Conservation (phyloP, 1,140 invertebrate species). For the Lepidurus couesii region DNA sequence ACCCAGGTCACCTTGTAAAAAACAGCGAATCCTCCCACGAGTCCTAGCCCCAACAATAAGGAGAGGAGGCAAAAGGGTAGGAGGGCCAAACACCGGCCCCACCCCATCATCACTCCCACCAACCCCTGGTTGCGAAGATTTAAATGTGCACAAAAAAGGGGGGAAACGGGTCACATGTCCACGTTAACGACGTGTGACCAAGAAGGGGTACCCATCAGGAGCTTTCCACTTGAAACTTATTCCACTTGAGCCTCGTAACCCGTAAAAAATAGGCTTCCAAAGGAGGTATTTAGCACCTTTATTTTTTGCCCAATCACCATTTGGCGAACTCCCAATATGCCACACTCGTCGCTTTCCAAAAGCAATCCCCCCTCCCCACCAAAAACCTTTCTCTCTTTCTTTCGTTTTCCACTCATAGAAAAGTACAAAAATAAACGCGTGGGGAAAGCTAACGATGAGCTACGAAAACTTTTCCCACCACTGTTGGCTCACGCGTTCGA, state of each 20-base stretch:
- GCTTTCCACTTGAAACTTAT: too few relatives aligned
- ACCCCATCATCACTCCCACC: slow-evolving; percentile 16
- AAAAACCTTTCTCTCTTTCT: neutral
- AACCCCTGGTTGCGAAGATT: neutral
- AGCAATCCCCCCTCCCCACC: neutral
- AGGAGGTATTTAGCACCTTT: neutral
- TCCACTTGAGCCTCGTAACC: too few relatives aligned
- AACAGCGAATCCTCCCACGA: slow-evolving; percentile 31
- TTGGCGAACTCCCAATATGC: neutral
- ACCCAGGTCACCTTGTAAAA: slow-evolving; percentile 26
- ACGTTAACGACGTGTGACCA: neutral
- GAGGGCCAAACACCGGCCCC: slow-evolving; percentile 7
- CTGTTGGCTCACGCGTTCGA: neutral
- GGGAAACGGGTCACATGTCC: neutral
- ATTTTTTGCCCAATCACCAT: slow-evolving; percentile 9
- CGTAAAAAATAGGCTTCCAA: neutral
- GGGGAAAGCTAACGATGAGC: neutral
- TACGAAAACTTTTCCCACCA: neutral
- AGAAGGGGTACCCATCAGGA: too few relatives aligned
- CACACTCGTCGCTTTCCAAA: slow-evolving; percentile 4
- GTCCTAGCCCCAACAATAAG: slow-evolving; percentile 29
- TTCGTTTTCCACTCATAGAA: neutral
- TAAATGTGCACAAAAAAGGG: neutral
- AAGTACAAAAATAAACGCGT: slow-evolving; percentile 15
- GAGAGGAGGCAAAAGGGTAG: slow-evolving; percentile 33